Base-by-base conservation (phyloP, 2,888 invertebrate species). In the Tribolium freemani region DNA sequence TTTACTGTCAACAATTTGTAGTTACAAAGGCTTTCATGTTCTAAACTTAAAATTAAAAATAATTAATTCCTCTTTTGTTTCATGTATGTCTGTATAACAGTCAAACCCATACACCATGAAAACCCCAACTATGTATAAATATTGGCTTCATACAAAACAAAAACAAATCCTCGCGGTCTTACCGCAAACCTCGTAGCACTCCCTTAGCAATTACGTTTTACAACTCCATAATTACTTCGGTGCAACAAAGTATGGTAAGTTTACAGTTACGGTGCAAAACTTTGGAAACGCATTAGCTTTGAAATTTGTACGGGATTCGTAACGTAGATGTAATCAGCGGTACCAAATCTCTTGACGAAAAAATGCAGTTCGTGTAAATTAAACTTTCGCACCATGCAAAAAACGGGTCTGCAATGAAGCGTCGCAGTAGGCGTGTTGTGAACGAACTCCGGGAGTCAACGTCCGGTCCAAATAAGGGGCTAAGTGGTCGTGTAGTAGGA, bases 181-280 rank as follows among this genome's bases (percentile, higher is more conserved):
- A 30, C 20, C 48, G 48, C 67, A 66, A 54, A 51, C 54, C 66
- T 38, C 56, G 2, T 21, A 51, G 38, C 63, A 66, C 44, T 68
- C 58, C 57, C 38, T 31, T 20, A 13, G 58, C 68, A 58, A 58
- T 57, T 58, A 60, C 69, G 26, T 45, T 69, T 69, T 69, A 69
- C 69, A 53, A 54, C 69, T 45, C 58, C 31, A 61, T 69, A 69
- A 69, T 68, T 54, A 68, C 44, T 69, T 60, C 26, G 48, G 38
- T 30, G 30, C 58, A 58, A 51, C 21, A 54, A 56, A 56, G 31
- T 56, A 11, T 44, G n/a, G 46, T 45, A 60, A 60, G 26, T 60
- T 60, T 26, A 26, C n/a, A 13, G 56, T 31, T 56, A 38, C 16
- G n/a, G 60, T 60, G 46, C 46, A 60, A 60, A 60, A 60, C 56